A percentile compares a stretch with the other conserved stretches of the same genome.
These are phyloP conservation scores for Conops quadrifasciatus DNA, from an alignment of 2,888 invertebrate species.

Conservation along the genomic window DNA sequence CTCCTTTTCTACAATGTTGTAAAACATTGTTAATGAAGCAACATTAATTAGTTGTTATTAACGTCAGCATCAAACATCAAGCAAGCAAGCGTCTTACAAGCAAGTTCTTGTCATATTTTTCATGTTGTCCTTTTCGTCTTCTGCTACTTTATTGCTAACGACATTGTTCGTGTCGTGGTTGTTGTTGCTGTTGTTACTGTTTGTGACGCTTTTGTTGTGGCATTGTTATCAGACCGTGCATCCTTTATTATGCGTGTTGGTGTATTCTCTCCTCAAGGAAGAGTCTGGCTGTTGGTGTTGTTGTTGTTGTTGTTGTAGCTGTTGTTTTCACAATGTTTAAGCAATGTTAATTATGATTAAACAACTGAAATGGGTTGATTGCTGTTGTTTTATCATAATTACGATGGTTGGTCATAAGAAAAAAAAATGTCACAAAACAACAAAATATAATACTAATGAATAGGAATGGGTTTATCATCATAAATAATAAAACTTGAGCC, in stretches of 20 bases:
- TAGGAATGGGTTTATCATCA: background rate
- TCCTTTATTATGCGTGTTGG: no score
- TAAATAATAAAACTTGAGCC: background rate
- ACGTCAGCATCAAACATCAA: slow-evolving; percentile 21
- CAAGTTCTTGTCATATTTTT: slow-evolving; percentile 23
- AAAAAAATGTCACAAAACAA: background rate
- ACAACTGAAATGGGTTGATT: slow-evolving; percentile 8
- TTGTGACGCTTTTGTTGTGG: background rate
- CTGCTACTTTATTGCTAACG: background rate
- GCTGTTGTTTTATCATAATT: slow-evolving; percentile 19
- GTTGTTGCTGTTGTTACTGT: slow-evolving; percentile 6
- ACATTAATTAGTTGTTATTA: slow-evolving; percentile 30
- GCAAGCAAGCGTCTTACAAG: slow-evolving; percentile 28
- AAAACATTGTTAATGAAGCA: slow-evolving; percentile 31
- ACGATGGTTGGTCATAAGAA: background rate
- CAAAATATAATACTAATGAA: background rate
- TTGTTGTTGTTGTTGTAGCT: no score
- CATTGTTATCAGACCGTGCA: background rate
- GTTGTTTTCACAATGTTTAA: slow-evolving; percentile 15
- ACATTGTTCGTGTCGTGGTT: background rate
- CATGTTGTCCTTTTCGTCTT: slow-evolving; percentile 10
- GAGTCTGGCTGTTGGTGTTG: background rate
- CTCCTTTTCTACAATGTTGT: background rate
- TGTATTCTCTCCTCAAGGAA: background rate
- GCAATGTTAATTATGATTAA: slow-evolving; percentile 33